These are phyloP conservation scores for Rhimphoctona megacephalus DNA, from an alignment of 2,888 invertebrate species.

Conservation along the genomic window DNA sequence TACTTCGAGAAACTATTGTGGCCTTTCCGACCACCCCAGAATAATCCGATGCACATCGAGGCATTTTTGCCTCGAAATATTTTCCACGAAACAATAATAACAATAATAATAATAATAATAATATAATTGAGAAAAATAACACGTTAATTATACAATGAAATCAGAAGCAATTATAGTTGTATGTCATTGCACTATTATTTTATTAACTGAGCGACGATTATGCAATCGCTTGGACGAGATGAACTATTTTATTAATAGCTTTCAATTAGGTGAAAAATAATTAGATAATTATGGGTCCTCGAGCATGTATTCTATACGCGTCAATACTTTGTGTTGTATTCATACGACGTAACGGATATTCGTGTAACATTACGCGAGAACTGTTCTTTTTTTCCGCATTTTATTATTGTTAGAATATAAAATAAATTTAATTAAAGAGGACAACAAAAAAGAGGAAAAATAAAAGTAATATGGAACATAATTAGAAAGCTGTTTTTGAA, in stretches of 20 bases:
- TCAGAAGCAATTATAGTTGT: constrained; percentile 68
- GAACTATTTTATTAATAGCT: constrained; percentile 79
- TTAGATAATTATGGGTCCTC: constrained; percentile 46
- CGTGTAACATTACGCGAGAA: constrained; percentile 38
- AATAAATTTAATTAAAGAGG: constrained; percentile 18
- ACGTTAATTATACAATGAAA: constrained; percentile 59
- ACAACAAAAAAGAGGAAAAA: background rate
- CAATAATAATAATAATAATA: constrained; percentile 29
- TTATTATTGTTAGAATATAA: constrained; percentile 63
- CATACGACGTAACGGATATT: constrained; percentile 41
- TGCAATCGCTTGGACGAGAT: constrained; percentile 72
- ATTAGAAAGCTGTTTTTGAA: background rate
- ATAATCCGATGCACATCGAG: constrained; percentile 28
- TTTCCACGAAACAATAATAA: constrained; percentile 22
- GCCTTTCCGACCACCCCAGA: constrained; percentile 48
- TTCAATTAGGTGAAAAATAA: constrained; percentile 70
- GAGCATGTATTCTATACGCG: constrained; percentile 35
- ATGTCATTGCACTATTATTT: constrained; percentile 73
- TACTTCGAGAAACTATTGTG: constrained; percentile 44
- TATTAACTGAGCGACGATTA: constrained; percentile 71
- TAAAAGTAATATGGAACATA: background rate
- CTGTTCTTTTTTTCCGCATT: constrained; percentile 54
- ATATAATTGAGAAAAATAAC: constrained; percentile 57
- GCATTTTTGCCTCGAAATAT: constrained; percentile 29
- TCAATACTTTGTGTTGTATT: constrained; percentile 35